Conservation (phyloP, 1,140 invertebrate species). For the Littorina saxatilis region DNA sequence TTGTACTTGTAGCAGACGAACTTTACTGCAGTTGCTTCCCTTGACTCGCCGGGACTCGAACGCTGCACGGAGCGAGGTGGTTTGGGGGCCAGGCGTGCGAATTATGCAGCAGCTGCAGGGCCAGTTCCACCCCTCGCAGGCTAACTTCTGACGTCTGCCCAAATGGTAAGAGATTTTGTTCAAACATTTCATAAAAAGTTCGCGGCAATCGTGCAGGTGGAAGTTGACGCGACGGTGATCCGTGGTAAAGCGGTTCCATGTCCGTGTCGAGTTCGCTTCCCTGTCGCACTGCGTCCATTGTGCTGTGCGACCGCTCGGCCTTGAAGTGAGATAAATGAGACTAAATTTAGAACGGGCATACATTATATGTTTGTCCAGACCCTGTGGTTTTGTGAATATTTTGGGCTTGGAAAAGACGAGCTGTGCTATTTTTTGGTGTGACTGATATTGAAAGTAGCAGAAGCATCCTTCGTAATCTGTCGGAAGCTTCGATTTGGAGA, state of each 20-base stretch:
- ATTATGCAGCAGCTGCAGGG: neutral
- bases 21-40: slow-evolving; percentile 9
- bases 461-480: slow-evolving; percentile 4
- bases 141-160: neutral
- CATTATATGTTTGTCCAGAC: neutral
- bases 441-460: slow-evolving; percentile 29
- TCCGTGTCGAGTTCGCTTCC: slow-evolving; percentile 11
- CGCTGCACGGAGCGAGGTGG: slow-evolving; percentile 31
- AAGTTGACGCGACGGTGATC: neutral
- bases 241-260: neutral
- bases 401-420: neutral
- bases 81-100: slow-evolving; percentile 2
- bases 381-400: neutral
- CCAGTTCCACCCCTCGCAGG: neutral
- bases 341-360: slow-evolving; percentile 30
- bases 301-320: slow-evolving; percentile 13
- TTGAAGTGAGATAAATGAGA: slow-evolving; percentile 14
- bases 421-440: neutral
- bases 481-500: slow-evolving; percentile 3
- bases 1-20: too few relatives aligned
- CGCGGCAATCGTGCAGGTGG: neutral
- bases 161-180: neutral
- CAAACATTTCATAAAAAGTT: neutral
- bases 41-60: slow-evolving; percentile 35
- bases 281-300: neutral